Conservation (phyloP, 2,113 vertebrate species). For the Ariopsis seemanni region DNA sequence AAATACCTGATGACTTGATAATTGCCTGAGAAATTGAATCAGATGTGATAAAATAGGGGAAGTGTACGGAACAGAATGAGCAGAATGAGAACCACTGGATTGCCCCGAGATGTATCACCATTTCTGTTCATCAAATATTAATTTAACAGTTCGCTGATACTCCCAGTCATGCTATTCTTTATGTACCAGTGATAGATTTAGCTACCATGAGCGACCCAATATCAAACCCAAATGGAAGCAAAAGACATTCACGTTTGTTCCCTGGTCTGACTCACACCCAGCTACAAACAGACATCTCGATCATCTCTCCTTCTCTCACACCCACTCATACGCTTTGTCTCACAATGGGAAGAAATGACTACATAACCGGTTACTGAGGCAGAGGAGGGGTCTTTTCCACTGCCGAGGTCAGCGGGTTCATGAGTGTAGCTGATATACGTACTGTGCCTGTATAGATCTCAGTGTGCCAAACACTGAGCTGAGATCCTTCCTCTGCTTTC, state of each 20-base stretch:
- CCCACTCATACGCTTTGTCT: conserved; percentile 42
- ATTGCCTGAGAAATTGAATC: neutral
- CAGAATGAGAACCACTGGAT: neutral
- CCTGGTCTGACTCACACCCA: neutral
- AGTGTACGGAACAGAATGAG: neutral
- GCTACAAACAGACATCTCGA: conserved; percentile 6
- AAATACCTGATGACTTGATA: neutral
- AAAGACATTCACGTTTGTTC: neutral
- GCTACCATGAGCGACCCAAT: neutral
- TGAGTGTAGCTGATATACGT: conserved; percentile 59
- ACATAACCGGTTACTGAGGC: conserved; percentile 60
- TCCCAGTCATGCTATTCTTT: neutral
- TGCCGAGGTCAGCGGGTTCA: conserved; percentile 70
- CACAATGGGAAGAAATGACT: conserved; percentile 66
- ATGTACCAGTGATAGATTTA: neutral
- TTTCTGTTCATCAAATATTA: conserved; percentile 13
- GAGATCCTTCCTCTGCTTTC: conserved; percentile 63
- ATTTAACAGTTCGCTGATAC: neutral
- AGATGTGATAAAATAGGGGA: neutral
- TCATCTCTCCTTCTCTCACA: conserved; percentile 29
- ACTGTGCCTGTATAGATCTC: conserved; percentile 61
- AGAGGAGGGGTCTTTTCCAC: conserved; percentile 41
- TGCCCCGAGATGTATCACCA: neutral
- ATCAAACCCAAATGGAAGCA: neutral
- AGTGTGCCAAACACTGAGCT: conserved; percentile 59